Base-by-base conservation (phyloP, 2,797 vertebrate genomes). In the Mormyrops attenuatus region DNA sequence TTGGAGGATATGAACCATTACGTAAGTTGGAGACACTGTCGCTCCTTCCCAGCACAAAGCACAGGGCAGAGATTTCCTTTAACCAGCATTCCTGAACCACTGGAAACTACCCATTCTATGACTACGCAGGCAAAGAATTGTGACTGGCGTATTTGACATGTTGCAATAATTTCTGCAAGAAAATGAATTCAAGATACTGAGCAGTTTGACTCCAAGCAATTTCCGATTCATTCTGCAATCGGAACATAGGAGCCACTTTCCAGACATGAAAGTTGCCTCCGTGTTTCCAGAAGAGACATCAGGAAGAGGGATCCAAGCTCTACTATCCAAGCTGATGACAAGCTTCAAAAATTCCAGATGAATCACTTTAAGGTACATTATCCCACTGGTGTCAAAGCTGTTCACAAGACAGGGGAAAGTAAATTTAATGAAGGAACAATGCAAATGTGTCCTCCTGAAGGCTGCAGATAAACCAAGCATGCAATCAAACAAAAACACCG, bases 1-100 rank as follows among this genome's bases (percentile, higher is more conserved):
- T 87, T 80, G 89, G 87, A 90, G 89, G 73, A 88, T 90, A 88
- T 88, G 90, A 91, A 73, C 90, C 60, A 86, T 86, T 90, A 88
- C 38, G 44, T 38, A 80, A 80, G 84, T 91, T 82, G 89, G 53
- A 92, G 90, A 20, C 41, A 38, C 22, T 52, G 73, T 73, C 8
- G 38, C 90, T 73, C 80, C 80, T 91, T 88, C 88, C 60, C 88
- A 34, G 89, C 88, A 77, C 88, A 52, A 87, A 88, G 3, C 41
- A 85, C 92, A 91, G 77, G 88, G 89, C 9, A 15, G n/a, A 77
- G 87, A 92, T 93, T 93, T 89, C 47, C 3, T 22, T 90, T n/a
- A 88, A 34, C 8, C 4, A 57, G 26, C 80, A 41, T 85, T 60
- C 3, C 34, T 73, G 87, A 89, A 89, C 8, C 26, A 44, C 57